Base-by-base conservation (phyloP, 2,113 vertebrate genomes). In the Chaenocephalus aceratus region DNA sequence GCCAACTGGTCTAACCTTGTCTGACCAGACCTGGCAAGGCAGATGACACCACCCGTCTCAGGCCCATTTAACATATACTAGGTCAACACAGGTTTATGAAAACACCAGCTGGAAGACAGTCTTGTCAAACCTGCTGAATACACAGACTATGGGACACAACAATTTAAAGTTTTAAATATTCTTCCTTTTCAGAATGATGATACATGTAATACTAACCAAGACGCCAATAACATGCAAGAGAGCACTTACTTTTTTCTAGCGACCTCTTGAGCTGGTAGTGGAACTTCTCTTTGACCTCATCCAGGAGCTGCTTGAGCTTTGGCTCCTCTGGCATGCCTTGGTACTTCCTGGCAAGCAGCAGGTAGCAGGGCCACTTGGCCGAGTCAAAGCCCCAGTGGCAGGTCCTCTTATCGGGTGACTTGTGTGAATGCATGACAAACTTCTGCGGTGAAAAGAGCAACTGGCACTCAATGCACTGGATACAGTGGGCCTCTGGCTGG, bases 331-430 rank as follows among this genome's bases (percentile, higher is more conserved):
- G 87, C 0, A 95, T 97, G 52, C 96, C 97, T 69, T 96, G 83
- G 91, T 98, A 97, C 93, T 97, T 98, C 90, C 96, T 95, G 93
- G 96, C 97, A 23, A 99, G 96, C 64, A 98, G 98, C 90, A 99
- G 95, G 92, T 99, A 99, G 94, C 97, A 98, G 84, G 97, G 96
- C 98, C 98, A 99, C 92, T 98, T 98, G 92, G 98, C 96, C 0
- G 98, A 98, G 77, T 99, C 98, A 83, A 99, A 99, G 26, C 98
- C 98, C 98, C 98, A 99, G 90, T 99, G 98, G 92, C 98, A 99
- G 92, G 98, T 99, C 92, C 98, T 96, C 95, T 99, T 99, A 95
- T 99, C 98, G 0, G 98, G 97, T 36, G 96, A 97, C 72, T 97
- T 96, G 91, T 99, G 98, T 0, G 98, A 99, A 90, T 99, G 98